Percentiles rank a stretch among this genome's conserved stretches.
phyloP scores from a whole-genome alignment of 2,797 vertebrate genomes.

The Gadopsis marmoratus region DNA sequence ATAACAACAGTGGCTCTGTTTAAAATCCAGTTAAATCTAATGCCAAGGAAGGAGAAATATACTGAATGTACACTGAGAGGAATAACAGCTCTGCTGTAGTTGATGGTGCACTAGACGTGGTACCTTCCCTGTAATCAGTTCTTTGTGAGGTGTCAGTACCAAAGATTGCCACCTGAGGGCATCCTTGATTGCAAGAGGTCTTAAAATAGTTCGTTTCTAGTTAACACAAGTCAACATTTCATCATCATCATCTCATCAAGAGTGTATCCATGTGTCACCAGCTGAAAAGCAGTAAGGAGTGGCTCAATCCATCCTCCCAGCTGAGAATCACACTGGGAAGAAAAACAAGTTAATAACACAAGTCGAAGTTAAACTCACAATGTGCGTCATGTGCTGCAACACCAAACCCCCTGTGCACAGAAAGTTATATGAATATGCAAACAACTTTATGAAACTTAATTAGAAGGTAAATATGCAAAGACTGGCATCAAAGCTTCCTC shows the following conservation, averaged over 20 bases:
- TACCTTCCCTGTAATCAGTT: not conserved
- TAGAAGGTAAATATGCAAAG: not conserved
- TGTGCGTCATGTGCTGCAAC: not conserved
- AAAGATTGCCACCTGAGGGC: constrained; percentile 2
- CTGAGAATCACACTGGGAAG: not conserved
- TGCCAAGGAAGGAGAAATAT: not conserved
- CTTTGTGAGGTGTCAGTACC: not conserved
- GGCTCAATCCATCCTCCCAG: not conserved
- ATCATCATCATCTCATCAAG: not conserved
- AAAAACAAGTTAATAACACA: not conserved
- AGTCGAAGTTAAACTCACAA: not conserved
- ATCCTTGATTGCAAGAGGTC: not conserved
- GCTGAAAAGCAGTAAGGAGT: not conserved
- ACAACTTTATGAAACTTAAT: not conserved
- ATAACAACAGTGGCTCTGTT: not conserved
- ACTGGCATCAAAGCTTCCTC: not conserved
- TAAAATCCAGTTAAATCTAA: not conserved
- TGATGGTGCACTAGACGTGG: not conserved
- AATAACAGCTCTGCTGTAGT: not conserved
- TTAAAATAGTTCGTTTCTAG: constrained; percentile 4
- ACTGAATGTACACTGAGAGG: not conserved
- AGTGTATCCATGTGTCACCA: not conserved
- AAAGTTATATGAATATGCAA: not conserved
- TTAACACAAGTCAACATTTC: constrained; percentile 4
- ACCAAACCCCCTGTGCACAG: not conserved